Evolutionary conservation across 2,888 invertebrate genomes (phyloP), one percentile per base, ranked within the genome.

Genomic region (Candidula unifasciata): DNA sequence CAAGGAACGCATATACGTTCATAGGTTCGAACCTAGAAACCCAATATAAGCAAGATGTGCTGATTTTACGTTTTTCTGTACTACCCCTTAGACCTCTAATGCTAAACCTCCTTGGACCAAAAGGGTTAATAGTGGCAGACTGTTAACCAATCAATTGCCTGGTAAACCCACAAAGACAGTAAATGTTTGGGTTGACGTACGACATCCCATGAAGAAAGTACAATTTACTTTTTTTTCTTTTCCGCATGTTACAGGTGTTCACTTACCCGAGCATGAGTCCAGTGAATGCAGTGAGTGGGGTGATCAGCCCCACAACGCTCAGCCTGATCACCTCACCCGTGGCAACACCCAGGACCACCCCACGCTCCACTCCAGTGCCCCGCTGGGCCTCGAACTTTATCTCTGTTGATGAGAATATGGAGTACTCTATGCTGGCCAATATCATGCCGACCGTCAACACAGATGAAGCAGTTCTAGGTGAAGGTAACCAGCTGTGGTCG

Each of bases 301-400:
- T 97, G 91, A 97, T 97, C 94, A 97, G 97, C 93, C 97, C 97
- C 90, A 97, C 97, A 91, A 97, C 97, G 93, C 95, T 97, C 93
- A 97, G 96, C 93, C 95, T 97, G 93, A 96, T 97, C 93, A 94
- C 95, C 57, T 96, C 97, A 18, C 96, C 96, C 88, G 93, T 95
- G 92, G 95, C 96, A 91, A 87, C 96, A 89, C 96, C 96, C 87
- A 95, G 96, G 88, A 95, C 96, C 89, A 96, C 96, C 86, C 96
- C 96, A 87, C 95, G 96, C 89, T 94, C 94, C 69, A 93, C 94
- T 5, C 94, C 94, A 73, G 94, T 95, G 86, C 95, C 95, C 87
- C 96, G 97, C 92, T 98, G 98, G 98, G 97, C 96, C 81, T 95
- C 95, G 76, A 96, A 97, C 81, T 97, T 98, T 95, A 96, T 98